These are phyloP conservation scores for Dinomys branickii DNA, from an alignment of 2,113 vertebrate species.

Conservation along the genomic window DNA sequence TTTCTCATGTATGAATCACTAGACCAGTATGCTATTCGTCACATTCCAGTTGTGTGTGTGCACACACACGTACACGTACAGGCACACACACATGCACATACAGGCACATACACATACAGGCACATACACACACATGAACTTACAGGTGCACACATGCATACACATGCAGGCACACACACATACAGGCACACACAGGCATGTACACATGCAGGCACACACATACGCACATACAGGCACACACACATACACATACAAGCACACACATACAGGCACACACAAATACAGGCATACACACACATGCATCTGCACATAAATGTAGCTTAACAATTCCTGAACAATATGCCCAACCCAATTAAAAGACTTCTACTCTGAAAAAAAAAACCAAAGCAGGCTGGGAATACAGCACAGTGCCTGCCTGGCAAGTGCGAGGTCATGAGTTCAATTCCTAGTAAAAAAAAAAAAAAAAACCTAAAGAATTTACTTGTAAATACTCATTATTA, in stretches of 20 bases:
- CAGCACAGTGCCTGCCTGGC: too few relatives aligned
- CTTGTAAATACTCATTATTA: conserved; percentile 50
- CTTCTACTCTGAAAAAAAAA: background rate
- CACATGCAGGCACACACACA: background rate
- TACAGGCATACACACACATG: background rate
- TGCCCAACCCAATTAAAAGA: background rate
- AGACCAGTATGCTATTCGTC: background rate
- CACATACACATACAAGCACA: background rate
- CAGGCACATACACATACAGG: background rate
- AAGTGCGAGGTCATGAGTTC: too few relatives aligned
- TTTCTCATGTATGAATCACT: conserved; percentile 4
- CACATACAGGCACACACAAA: background rate
- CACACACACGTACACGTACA: background rate
- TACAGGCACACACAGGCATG: too few relatives aligned
- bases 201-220: too few relatives aligned
- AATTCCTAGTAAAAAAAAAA: background rate
- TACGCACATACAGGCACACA: background rate
- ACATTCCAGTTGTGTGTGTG: background rate
- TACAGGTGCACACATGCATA: background rate
- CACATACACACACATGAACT: background rate
- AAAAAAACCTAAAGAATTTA: background rate
- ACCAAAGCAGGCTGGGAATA: too few relatives aligned
- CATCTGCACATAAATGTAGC: background rate
- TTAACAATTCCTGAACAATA: background rate
- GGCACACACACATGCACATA: background rate